A percentile compares a stretch with the other conserved stretches of the same genome.
phyloP scores from a whole-genome alignment of 2,797 vertebrate genomes.

The Bovichtus variegatus region DNA sequence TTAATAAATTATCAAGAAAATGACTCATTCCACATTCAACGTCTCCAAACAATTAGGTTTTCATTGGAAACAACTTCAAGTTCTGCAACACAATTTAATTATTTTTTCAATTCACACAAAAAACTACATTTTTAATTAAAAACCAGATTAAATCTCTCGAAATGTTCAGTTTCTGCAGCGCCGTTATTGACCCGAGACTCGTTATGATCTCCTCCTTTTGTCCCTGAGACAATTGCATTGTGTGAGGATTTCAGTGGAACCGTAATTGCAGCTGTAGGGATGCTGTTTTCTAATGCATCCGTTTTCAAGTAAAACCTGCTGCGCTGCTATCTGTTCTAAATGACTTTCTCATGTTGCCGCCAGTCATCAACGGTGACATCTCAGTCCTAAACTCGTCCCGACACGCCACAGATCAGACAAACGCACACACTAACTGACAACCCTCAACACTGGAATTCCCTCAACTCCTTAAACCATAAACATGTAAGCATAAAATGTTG shows the following conservation, averaged over 20 bases:
- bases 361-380: slow-evolving; percentile 25
- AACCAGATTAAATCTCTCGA: background rate
- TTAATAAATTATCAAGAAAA: background rate
- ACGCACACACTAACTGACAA: slow-evolving; percentile 35
- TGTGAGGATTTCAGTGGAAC: background rate
- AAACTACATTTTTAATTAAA: background rate
- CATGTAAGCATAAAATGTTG: background rate
- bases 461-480: background rate
- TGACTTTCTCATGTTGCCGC: slow-evolving; percentile 30
- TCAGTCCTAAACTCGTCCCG: slow-evolving; percentile 24
- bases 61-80: background rate
- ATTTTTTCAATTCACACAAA: no score
- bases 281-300: background rate
- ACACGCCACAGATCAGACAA: slow-evolving; percentile 37
- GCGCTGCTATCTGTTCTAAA: slow-evolving; percentile 6
- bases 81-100: background rate
- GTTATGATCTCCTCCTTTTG: background rate
- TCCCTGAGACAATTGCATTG: background rate
- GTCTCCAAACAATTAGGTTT: background rate
- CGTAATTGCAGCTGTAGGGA: slow-evolving; percentile 16
- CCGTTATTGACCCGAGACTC: no score
- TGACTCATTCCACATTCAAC: background rate
- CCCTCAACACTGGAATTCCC: slow-evolving; percentile 9
- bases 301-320: slow-evolving; percentile 9
- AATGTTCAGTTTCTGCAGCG: background rate